phyloP scores from a whole-genome alignment of 2,113 vertebrate genomes.

The Lethenteron reissneri region DNA sequence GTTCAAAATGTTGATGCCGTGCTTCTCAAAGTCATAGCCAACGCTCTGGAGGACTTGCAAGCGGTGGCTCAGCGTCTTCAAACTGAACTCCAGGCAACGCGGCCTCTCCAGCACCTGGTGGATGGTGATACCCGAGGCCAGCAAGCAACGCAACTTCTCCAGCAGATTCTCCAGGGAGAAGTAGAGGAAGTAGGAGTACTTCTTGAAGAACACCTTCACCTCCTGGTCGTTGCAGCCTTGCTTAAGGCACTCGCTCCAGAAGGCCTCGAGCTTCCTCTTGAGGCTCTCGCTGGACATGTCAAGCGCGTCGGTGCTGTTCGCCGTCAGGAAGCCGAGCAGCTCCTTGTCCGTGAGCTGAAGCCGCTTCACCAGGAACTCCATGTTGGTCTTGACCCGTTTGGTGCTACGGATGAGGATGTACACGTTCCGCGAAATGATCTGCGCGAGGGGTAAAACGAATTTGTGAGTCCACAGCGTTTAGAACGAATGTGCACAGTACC shows the following conservation, averaged over 20 bases:
- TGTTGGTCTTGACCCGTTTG: slow-evolving; percentile 28
- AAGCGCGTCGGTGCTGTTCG: slow-evolving; percentile 24
- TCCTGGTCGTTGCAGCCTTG: slow-evolving; percentile 18
- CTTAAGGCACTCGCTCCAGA: slow-evolving; percentile 7
- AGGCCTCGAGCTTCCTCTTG: slow-evolving; percentile 22
- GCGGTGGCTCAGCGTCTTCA: slow-evolving; percentile 21
- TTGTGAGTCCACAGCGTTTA: no score
- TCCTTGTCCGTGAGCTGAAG: slow-evolving; percentile 23
- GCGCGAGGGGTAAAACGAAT: slow-evolving; percentile 10
- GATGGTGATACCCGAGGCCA: slow-evolving; percentile 23
- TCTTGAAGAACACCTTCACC: slow-evolving; percentile 20
- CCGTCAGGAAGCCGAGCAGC: slow-evolving; percentile 26
- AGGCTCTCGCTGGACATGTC: slow-evolving; percentile 28
- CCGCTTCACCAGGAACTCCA: slow-evolving; percentile 20
- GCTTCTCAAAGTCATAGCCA: slow-evolving; percentile 28
- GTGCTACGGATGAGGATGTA: slow-evolving; percentile 40
- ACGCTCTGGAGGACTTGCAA: slow-evolving; percentile 21
- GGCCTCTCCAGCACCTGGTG: slow-evolving; percentile 24
- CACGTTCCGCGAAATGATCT: slow-evolving; percentile 29
- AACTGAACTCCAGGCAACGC: slow-evolving; percentile 28
- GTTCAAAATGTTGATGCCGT: slow-evolving; percentile 27
- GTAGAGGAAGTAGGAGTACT: slow-evolving; percentile 23
- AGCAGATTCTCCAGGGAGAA: slow-evolving; percentile 22
- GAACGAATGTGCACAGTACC: no score
- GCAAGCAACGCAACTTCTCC: slow-evolving; percentile 30